Percentiles rank a stretch among this genome's conserved stretches.
These are phyloP conservation scores for Orchestes rusci DNA, from an alignment of 2,888 invertebrate species.

Conservation along the genomic window DNA sequence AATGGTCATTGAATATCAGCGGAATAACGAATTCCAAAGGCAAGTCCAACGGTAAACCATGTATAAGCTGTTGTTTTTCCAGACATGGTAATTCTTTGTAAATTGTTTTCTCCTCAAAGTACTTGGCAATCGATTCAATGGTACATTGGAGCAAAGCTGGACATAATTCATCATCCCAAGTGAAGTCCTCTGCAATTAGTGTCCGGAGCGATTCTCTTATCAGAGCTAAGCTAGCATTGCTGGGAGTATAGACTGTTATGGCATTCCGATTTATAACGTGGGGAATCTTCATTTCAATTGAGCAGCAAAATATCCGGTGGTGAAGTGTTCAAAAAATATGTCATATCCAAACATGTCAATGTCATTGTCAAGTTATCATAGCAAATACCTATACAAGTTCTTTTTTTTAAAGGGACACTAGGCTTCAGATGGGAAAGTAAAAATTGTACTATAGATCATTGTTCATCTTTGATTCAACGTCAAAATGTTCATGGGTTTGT, in stretches of 20 bases:
- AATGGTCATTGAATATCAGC: constrained; percentile 53
- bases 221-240: constrained; percentile 26
- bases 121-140: constrained; percentile 45
- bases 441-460: too few species aligned
- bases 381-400: too few species aligned
- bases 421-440: too few species aligned
- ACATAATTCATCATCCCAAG: constrained; percentile 48
- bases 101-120: constrained; percentile 50
- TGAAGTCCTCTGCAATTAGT: constrained; percentile 48
- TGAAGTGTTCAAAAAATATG: too few species aligned
- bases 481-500: too few species aligned
- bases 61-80: constrained; percentile 54
- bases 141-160: constrained; percentile 47
- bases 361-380: too few species aligned
- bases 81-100: constrained; percentile 50
- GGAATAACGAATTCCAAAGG: constrained; percentile 52
- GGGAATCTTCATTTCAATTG: constrained; percentile 15
- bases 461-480: too few species aligned
- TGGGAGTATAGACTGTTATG: constrained; percentile 8
- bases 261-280: constrained; percentile 13
- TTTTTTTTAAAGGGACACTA: too few species aligned
- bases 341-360: too few species aligned
- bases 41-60: constrained; percentile 53
- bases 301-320: too few species aligned
- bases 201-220: constrained; percentile 42